phyloP scores from a whole-genome alignment of 2,113 vertebrate species.

The Trogon surrucura region DNA sequence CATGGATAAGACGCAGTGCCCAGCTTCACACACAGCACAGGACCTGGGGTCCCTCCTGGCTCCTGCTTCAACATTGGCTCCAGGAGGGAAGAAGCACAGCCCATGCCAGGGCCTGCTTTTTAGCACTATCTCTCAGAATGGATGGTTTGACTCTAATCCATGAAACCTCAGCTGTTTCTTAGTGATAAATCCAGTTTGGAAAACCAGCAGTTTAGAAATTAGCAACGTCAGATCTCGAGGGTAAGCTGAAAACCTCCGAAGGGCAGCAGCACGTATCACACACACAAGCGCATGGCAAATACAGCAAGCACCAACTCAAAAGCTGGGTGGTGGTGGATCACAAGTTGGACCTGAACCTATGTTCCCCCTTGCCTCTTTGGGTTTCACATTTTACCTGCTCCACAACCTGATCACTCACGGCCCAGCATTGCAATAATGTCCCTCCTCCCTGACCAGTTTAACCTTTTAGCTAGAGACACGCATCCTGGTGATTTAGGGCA shows the following conservation, averaged over 20 bases:
- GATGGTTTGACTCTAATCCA: not conserved
- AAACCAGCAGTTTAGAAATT: not conserved
- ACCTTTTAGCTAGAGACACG: not conserved
- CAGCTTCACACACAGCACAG: not conserved
- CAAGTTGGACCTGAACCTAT: accelerated
- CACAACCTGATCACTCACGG: not conserved
- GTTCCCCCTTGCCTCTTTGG: not conserved
- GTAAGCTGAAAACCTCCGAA: not conserved
- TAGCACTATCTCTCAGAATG: not conserved
- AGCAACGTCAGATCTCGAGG: not conserved
- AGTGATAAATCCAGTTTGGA: not conserved
- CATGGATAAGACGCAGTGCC: not conserved
- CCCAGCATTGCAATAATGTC: accelerated
- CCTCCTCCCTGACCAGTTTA: not conserved
- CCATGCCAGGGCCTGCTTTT: not conserved
- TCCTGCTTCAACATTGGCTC: not conserved
- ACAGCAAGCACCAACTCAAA: not conserved
- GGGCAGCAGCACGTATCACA: accelerated
- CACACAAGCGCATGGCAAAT: accelerated
- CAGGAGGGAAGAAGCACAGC: not conserved
- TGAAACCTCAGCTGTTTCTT: not conserved
- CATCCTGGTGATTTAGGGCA: not conserved
- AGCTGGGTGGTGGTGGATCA: not conserved
- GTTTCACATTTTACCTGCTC: not conserved
- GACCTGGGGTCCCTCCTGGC: not conserved